Conservation (phyloP, 2,888 invertebrate genomes). For the Leptopterna dolabrata region DNA sequence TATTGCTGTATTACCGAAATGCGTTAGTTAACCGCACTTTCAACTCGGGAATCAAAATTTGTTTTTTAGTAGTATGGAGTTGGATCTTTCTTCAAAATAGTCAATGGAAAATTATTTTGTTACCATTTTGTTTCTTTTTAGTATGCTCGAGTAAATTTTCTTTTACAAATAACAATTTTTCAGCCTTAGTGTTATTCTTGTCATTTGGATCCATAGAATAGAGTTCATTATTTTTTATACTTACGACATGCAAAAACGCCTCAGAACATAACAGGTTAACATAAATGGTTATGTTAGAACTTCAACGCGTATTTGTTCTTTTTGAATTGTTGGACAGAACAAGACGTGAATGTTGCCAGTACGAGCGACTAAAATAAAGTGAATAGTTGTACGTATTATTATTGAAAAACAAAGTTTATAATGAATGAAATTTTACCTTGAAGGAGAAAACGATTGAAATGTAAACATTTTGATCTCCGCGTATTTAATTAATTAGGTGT, state of each 20-base stretch:
- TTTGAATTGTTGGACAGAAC: not conserved
- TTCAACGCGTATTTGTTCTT: not conserved
- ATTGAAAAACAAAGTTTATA: not conserved
- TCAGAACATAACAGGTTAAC: too few species aligned
- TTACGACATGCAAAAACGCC: not conserved
- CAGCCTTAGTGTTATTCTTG: not conserved
- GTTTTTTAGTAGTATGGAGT: not conserved
- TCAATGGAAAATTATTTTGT: not conserved
- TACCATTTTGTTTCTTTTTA: not conserved
- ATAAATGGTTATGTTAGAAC: too few species aligned
- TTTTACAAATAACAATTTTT: not conserved
- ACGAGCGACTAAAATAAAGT: not conserved
- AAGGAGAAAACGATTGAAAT: not conserved
- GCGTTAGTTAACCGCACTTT: not conserved
- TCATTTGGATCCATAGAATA: not conserved
- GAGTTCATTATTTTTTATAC: not conserved
- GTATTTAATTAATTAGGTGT: constrained; percentile 1
- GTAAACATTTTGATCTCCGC: constrained; percentile 26
- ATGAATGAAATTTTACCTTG: not conserved
- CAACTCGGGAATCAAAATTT: not conserved
- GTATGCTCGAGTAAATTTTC: not conserved
- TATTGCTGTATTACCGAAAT: not conserved
- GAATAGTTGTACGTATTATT: not conserved
- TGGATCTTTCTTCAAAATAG: not conserved
- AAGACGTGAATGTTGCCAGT: not conserved